These are phyloP conservation scores for Chrysolina oricalcia DNA, from an alignment of 2,888 invertebrate species.

Conservation along the genomic window DNA sequence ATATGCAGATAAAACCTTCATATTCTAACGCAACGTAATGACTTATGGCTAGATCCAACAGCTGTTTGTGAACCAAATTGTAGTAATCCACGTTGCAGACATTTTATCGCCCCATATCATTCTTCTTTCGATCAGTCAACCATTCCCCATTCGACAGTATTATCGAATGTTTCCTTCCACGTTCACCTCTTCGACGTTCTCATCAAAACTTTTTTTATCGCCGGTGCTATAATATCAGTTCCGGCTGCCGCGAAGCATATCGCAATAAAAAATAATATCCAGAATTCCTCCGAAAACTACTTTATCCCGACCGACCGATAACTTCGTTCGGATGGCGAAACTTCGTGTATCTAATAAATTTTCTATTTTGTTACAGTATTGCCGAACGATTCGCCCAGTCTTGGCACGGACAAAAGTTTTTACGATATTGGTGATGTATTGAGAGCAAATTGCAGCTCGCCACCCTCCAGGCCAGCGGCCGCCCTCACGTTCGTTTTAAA, in stretches of 20 bases:
- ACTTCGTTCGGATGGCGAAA: conserved; percentile 33
- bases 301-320: conserved; percentile 18
- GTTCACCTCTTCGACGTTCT: neutral
- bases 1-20: too few relatives aligned
- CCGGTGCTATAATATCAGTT: neutral
- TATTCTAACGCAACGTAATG: too few relatives aligned
- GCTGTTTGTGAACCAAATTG: too few relatives aligned
- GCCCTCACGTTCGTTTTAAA: conserved; percentile 85
- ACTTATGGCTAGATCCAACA: too few relatives aligned
- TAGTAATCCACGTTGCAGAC: too few relatives aligned
- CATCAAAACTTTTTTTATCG: neutral
- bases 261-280: conserved; percentile 29
- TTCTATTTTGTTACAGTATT: conserved; percentile 74
- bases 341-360: conserved; percentile 39
- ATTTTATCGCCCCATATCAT: neutral
- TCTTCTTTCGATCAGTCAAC: neutral
- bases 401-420: conserved; percentile 81
- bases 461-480: conserved; percentile 84
- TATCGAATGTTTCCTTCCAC: conserved; percentile 9
- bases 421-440: conserved; percentile 85
- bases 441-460: conserved; percentile 86
- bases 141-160: neutral
- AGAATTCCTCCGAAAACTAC: neutral
- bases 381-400: conserved; percentile 79
- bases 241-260: conserved; percentile 1